A percentile compares a stretch with the other conserved stretches of the same genome.
Conservation (phyloP, 2,113 vertebrate genomes). For the Podarcis raffonei region DNA sequence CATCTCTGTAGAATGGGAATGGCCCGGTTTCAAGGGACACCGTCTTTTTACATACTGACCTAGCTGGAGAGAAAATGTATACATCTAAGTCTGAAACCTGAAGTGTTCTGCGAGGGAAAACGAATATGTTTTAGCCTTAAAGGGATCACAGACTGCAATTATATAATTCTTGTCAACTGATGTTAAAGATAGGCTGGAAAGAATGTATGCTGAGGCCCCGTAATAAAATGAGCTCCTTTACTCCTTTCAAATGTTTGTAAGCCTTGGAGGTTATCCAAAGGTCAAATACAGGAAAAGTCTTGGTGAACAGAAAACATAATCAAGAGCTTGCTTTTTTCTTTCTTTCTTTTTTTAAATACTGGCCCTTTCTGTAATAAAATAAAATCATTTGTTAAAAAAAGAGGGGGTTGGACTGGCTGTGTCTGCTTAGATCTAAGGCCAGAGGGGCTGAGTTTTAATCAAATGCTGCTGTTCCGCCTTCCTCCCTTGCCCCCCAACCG, state of each 20-base stretch:
- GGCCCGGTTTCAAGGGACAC: conserved; percentile 59
- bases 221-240: conserved; percentile 83
- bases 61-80: conserved; percentile 48
- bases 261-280: conserved; percentile 81
- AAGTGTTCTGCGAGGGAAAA: conserved; percentile 88
- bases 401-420: conserved; percentile 57
- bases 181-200: conserved; percentile 84
- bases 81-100: conserved; percentile 70
- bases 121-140: conserved; percentile 78
- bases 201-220: conserved; percentile 82
- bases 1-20: conserved; percentile 38
- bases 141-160: conserved; percentile 93
- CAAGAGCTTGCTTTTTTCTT: conserved; percentile 65
- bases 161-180: conserved; percentile 93
- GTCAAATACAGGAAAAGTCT: conserved; percentile 84
- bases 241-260: conserved; percentile 82
- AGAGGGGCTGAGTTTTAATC: conserved; percentile 72
- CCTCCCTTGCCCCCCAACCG: conserved; percentile 53
- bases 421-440: conserved; percentile 69
- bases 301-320: conserved; percentile 81
- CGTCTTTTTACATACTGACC: conserved; percentile 41
- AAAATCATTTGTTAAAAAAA: conserved; percentile 66
- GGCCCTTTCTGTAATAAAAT: conserved; percentile 75
- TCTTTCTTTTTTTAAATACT: conserved; percentile 42
- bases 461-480: conserved; percentile 68